Percentiles rank a stretch among this genome's conserved stretches.
Evolutionary conservation across 2,888 invertebrate genomes (phyloP).

Genomic region (Acleris literana): DNA sequence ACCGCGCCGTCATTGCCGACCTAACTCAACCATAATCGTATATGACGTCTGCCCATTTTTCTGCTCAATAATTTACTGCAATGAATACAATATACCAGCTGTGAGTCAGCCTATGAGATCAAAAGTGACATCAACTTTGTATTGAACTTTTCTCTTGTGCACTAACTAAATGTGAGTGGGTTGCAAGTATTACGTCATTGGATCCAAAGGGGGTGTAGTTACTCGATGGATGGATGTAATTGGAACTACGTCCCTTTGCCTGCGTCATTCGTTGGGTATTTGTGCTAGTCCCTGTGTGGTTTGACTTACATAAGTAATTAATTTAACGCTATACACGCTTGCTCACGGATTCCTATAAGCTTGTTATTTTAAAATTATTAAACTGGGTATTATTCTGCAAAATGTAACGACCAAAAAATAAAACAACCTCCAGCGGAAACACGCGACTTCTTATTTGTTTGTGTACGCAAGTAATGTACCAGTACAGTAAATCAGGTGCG

Average conservation of each 20-base stretch:
- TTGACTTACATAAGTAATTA: not conserved
- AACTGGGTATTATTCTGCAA: too few species aligned
- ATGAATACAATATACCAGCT: conserved; percentile 16
- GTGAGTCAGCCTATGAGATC: conserved; percentile 40
- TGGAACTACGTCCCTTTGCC: conserved; percentile 9
- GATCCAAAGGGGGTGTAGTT: conserved; percentile 13
- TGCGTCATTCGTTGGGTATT: conserved; percentile 3
- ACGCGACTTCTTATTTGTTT: too few species aligned
- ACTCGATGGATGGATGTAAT: not conserved
- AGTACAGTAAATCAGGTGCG: conserved; percentile 40
- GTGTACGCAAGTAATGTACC: not conserved
- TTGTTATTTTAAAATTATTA: not conserved
- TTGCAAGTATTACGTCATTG: conserved; percentile 6
- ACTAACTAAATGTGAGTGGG: conserved; percentile 31
- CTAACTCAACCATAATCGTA: not conserved
- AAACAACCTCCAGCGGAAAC: not conserved
- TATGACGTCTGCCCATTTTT: conserved; percentile 2
- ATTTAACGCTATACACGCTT: too few species aligned
- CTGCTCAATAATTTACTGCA: not conserved
- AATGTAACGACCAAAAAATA: too few species aligned
- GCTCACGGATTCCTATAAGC: not conserved
- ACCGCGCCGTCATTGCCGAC: not conserved
- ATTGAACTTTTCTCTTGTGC: conserved; percentile 31
- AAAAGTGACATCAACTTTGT: conserved; percentile 39
- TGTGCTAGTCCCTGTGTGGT: not conserved